These are phyloP conservation scores for Oscheius myriophilus DNA, from an alignment of 2,888 invertebrate genomes.

Conservation along the genomic window DNA sequence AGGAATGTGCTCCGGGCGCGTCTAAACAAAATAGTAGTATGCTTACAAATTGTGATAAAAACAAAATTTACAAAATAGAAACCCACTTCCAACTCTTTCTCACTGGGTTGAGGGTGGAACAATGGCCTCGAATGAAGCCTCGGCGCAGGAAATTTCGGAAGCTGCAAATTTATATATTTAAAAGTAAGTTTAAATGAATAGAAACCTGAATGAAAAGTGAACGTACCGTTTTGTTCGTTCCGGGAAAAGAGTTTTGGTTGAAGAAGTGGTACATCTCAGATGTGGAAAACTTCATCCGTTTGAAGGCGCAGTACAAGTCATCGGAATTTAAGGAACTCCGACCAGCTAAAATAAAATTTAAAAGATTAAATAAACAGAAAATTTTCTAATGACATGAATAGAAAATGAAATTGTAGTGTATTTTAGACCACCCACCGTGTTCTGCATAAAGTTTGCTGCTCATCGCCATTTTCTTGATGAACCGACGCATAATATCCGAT, in stretches of 20 bases:
- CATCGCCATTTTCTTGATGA: constrained; percentile 16
- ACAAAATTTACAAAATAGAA: not conserved
- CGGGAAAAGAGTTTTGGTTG: not conserved
- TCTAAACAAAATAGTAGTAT: too few species aligned
- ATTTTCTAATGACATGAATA: not conserved
- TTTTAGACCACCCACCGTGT: constrained; percentile 23
- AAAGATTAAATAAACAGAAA: not conserved
- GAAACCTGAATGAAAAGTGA: too few species aligned
- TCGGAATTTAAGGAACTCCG: constrained; percentile 2
- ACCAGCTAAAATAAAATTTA: constrained; percentile 23
- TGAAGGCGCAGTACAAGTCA: constrained; percentile 24
- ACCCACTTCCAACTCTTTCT: constrained; percentile 27
- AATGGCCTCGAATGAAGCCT: constrained; percentile 14
- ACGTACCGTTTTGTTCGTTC: constrained; percentile 12
- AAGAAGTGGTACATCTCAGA: constrained; percentile 24
- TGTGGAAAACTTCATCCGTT: constrained; percentile 21
- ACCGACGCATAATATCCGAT: constrained; percentile 25
- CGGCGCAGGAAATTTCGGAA: constrained; percentile 29
- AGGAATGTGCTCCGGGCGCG: constrained; percentile 32
- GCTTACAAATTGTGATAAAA: not conserved
- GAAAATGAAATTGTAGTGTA: too few species aligned
- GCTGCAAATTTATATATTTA: constrained; percentile 11
- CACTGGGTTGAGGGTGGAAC: constrained; percentile 28
- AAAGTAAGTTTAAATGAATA: too few species aligned
- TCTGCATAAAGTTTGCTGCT: constrained; percentile 31